phyloP scores from a whole-genome alignment of 2,113 vertebrate genomes.

The Etheostoma spectabile region DNA sequence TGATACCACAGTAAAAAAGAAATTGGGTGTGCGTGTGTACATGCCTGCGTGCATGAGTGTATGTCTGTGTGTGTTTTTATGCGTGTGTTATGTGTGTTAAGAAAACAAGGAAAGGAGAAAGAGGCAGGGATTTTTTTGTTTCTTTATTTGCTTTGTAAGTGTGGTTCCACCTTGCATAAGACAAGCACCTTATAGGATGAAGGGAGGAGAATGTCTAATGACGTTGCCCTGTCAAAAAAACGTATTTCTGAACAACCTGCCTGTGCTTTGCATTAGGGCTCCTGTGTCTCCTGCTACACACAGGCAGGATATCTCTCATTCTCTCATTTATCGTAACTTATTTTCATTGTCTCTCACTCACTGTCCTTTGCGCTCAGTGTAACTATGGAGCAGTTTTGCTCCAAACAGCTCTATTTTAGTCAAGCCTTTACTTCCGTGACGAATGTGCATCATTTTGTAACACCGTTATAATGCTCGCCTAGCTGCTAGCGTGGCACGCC shows the following conservation, averaged over 20 bases:
- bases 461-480: no score
- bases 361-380: background rate
- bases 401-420: no score
- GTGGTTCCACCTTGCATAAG: conserved; percentile 72
- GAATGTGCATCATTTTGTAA: no score
- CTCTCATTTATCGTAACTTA: background rate
- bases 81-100: background rate
- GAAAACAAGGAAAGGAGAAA: conserved; percentile 9
- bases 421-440: no score
- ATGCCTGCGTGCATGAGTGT: background rate
- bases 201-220: conserved; percentile 78
- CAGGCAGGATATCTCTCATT: background rate
- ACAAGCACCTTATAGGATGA: conserved; percentile 71
- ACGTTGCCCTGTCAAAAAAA: conserved; percentile 68
- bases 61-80: background rate
- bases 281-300: conserved; percentile 15
- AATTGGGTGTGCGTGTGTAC: background rate
- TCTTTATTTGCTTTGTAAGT: conserved; percentile 65
- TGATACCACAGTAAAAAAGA: background rate
- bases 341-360: conserved; percentile 2
- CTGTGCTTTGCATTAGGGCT: conserved; percentile 26
- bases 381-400: background rate
- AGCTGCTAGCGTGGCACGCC: no score
- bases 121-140: conserved; percentile 11
- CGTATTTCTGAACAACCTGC: conserved; percentile 60